Conservation (phyloP, 2,113 vertebrate species). For the Sula dactylatra region DNA sequence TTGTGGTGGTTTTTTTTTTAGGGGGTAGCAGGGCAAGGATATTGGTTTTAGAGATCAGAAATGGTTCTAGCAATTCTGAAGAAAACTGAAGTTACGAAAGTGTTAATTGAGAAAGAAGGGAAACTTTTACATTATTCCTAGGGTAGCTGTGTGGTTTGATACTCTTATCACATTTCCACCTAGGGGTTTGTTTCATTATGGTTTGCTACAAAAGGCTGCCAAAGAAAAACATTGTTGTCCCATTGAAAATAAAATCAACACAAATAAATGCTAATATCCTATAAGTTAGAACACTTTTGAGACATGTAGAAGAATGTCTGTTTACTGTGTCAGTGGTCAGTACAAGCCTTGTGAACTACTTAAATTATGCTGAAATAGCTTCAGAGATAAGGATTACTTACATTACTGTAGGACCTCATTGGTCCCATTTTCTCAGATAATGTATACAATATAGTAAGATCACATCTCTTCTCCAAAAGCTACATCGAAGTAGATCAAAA, state of each 20-base stretch:
- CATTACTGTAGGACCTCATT: not conserved
- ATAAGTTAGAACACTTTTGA: not conserved
- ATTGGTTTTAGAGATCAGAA: not conserved
- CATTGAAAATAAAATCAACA: not conserved
- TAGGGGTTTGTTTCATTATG: not conserved
- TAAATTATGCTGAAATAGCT: not conserved
- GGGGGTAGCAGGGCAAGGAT: too few relatives aligned
- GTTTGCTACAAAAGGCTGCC: not conserved
- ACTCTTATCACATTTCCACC: not conserved
- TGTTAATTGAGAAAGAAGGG: not conserved
- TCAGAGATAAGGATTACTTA: not conserved
- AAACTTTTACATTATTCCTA: not conserved
- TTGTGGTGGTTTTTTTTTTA: not conserved
- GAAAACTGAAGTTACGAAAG: not conserved
- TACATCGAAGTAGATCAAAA: not conserved
- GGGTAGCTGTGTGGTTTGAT: not conserved
- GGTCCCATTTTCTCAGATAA: not conserved
- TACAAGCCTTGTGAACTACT: not conserved
- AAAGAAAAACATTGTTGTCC: not conserved
- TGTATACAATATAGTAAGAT: not conserved
- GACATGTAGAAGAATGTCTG: not conserved
- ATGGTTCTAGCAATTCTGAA: not conserved
- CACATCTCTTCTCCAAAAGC: not conserved
- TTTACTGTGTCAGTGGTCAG: not conserved
- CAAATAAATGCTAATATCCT: not conserved